Base-by-base conservation (phyloP, 2,113 vertebrate species). In the Cranoglanis bouderius region DNA sequence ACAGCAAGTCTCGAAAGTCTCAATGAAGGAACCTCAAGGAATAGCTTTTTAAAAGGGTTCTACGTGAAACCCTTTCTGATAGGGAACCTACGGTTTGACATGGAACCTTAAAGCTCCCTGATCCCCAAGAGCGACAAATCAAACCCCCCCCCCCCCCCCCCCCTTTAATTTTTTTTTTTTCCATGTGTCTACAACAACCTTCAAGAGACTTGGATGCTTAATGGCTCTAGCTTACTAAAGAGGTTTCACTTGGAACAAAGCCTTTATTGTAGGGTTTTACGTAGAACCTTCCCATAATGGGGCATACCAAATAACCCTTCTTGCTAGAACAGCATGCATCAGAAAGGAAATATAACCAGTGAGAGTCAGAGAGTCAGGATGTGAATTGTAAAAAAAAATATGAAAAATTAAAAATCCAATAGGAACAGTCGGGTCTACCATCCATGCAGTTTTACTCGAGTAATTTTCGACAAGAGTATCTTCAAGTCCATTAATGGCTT, bases 401-500 rank as follows among this genome's bases (percentile, higher is more conserved):
- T 80, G 46, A 80, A 53, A 51, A 82, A 55, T 82, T 3, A 82
- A 55, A 24, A 35, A 35, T 82, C 51, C 51, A 55, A 10, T 19
- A 35, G n/a, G 29, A 82, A 35, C 43, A 19, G 7, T 55, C 51
- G 3, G n/a, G 55, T 82, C 51, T 19, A 55, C n/a, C 78, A 35
- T 21, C 78, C 78, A 4, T 35, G 46, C 49, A 7, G 74, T 46
- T 78, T 13, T 51, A n/a, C 46, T 51, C 49, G n/a, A 82, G 78
- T 57, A 1, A 55, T 57, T 55, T n/a, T 80, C 7, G 1, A 77
- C 74, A 80, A 80, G 46, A 80, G 77, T 51, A 32, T 80, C 77
- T 24, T 35, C 78, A 82, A 82, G 51, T 82, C 78, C 49, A 81
- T 53, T 53, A 81, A 81, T 16, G 49, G 21, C 49, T 82, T 82